Evolutionary conservation across 2,113 vertebrate species (phyloP).

Genomic region (Leucoraja erinaceus): DNA sequence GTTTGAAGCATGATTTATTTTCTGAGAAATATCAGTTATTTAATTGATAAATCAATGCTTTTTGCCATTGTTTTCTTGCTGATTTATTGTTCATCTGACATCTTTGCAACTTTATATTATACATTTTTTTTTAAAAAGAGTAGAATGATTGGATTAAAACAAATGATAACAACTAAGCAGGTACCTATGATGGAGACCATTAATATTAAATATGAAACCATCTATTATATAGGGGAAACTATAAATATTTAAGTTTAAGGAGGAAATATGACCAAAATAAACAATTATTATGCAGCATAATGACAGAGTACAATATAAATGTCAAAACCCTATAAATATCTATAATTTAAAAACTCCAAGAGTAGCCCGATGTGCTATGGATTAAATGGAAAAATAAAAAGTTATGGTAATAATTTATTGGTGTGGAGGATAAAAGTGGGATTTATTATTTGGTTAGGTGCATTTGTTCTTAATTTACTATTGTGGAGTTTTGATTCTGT

Average conservation of each 20-base stretch:
- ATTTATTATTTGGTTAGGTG: background rate
- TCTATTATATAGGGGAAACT: background rate
- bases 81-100: background rate
- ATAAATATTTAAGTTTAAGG: background rate
- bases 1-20: conserved; percentile 9
- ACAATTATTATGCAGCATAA: background rate
- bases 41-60: background rate
- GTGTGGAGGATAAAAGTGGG: background rate
- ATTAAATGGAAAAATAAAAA: background rate
- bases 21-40: background rate
- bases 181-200: background rate
- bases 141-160: background rate
- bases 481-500: background rate
- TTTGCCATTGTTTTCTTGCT: background rate
- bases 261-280: background rate
- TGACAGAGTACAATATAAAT: conserved; percentile 16
- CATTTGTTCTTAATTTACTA: background rate
- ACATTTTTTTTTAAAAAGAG: background rate
- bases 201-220: conserved; percentile 4
- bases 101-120: background rate
- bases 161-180: background rate
- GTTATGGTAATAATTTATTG: background rate
- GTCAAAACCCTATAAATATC: background rate
- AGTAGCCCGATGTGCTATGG: no score
- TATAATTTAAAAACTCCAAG: background rate